Conservation (phyloP, 1,140 invertebrate genomes). For the Himalopsyche phryganea region DNA sequence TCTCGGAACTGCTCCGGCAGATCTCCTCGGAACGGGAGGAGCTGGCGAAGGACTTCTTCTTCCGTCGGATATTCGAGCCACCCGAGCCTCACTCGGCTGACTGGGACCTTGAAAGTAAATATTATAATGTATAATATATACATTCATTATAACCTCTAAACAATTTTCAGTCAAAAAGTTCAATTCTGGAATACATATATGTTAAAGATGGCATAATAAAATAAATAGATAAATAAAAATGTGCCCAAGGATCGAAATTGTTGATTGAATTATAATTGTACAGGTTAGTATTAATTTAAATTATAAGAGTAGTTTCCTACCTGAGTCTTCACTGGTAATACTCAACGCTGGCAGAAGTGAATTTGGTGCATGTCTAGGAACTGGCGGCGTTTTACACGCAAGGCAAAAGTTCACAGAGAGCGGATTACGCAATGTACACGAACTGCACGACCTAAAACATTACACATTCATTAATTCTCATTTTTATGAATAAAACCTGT, state of each 20-base stretch:
- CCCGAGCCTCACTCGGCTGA: not conserved
- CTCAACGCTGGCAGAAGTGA: slow-evolving; percentile 9
- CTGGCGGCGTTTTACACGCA: slow-evolving; percentile 68
- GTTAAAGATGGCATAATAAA: no score
- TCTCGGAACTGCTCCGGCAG: slow-evolving; percentile 6
- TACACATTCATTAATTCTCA: not conserved
- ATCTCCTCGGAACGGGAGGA: slow-evolving; percentile 19
- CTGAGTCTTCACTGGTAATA: slow-evolving; percentile 1
- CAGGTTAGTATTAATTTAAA: no score
- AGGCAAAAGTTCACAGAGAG: slow-evolving; percentile 67
- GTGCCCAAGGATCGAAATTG: no score
- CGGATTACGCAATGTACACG: slow-evolving; percentile 83
- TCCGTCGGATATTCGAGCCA: not conserved
- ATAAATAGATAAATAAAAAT: no score
- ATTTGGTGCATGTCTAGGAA: slow-evolving; percentile 34
- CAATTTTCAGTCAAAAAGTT: no score
- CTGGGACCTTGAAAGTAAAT: not conserved
- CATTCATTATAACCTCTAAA: no score
- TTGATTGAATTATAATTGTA: no score
- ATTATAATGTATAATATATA: no score
- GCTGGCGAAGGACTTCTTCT: slow-evolving; percentile 22
- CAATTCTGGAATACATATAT: no score
- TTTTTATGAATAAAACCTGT: no score
- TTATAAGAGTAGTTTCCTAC: not conserved
- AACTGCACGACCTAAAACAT: slow-evolving; percentile 57